Base-by-base conservation (phyloP, 2,113 vertebrate species). In the Numenius arquata region DNA sequence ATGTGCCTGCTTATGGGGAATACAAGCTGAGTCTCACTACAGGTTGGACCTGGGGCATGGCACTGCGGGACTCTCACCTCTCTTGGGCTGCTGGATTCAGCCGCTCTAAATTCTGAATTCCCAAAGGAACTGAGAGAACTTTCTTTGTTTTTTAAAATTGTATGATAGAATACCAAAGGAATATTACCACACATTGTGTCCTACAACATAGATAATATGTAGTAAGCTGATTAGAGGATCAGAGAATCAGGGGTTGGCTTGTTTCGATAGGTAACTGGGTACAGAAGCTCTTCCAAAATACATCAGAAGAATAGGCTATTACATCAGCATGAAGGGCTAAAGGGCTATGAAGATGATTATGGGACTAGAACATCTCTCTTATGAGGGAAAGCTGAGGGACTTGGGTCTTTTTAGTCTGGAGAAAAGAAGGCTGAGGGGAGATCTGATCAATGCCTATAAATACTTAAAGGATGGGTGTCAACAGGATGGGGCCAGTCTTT, bases 11-110 rank as follows among this genome's bases (percentile, higher is more conserved):
- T 40, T 65, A 30, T 40, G 45, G 45, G 59, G 12, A 63, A 36
- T 13, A n/a, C 50, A 16, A 8, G 11, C 66, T 75, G 21, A 41
- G 40, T 25, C 59, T 59, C 4, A 1, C n/a, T 48, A 23, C 2
- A 3, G 21, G 12, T 19, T 91, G 61, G 68, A 41, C 25, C n/a
- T 41, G 30, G 22, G 32, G 25, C 55, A 48, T 5, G 8, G 30
- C 0, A 0, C 62, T 74, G 53, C 3, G 0, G 68, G 38, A 73
- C 7, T 26, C 13, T 45, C 1, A 0, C 34, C 59, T 77, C 32
- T 56, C 15, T 32, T 7, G 2, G 40, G 25, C 66, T 67, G 59
- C 58, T 68, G 67, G 14, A 73, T 77, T 73, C 27, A 59, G n/a
- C 8, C 38, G 22, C 27, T 63, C 38, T 32, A 50, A 59, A 68